Percentiles rank a stretch among this genome's conserved stretches.
phyloP scores from a whole-genome alignment of 2,888 invertebrate species.

The Nymphalis urticae region DNA sequence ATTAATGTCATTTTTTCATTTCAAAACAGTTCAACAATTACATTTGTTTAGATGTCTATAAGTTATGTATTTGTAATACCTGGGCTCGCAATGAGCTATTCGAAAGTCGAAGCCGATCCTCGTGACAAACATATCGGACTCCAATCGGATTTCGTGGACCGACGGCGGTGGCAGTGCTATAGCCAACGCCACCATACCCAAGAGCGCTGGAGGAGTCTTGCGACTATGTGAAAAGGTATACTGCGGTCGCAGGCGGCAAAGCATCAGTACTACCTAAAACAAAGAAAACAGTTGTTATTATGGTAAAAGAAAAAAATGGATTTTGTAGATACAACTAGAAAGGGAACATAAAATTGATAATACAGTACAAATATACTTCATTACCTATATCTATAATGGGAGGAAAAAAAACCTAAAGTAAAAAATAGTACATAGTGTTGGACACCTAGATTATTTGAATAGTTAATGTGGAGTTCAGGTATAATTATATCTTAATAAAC shows the following conservation, averaged over 20 bases:
- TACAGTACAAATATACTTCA: neutral
- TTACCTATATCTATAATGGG: too few species aligned
- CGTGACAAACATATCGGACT: slow-evolving; percentile 98
- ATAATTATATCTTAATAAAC: slow-evolving; percentile 43
- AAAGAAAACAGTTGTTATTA: slow-evolving; percentile 44
- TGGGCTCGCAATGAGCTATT: slow-evolving; percentile 98
- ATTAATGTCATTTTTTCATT: too few species aligned
- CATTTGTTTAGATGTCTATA: neutral
- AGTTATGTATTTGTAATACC: slow-evolving; percentile 79
- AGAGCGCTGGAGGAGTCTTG: slow-evolving; percentile 91
- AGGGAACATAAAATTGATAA: neutral
- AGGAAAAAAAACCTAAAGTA: neutral
- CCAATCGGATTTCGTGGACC: slow-evolving; percentile 97
- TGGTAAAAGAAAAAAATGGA: neutral
- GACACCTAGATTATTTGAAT: neutral
- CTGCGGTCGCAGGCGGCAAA: slow-evolving; percentile 95
- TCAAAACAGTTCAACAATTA: too few species aligned
- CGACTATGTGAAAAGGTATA: slow-evolving; percentile 95
- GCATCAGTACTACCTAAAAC: slow-evolving; percentile 94
- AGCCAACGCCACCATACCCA: slow-evolving; percentile 97
- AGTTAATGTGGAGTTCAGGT: neutral
- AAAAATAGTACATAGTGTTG: neutral
- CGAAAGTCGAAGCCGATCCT: slow-evolving; percentile 97
- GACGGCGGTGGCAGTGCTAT: slow-evolving; percentile 98
- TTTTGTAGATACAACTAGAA: neutral